Evolutionary conservation across 2,888 invertebrate species (phyloP).

Genomic region (Saturnia japonica): DNA sequence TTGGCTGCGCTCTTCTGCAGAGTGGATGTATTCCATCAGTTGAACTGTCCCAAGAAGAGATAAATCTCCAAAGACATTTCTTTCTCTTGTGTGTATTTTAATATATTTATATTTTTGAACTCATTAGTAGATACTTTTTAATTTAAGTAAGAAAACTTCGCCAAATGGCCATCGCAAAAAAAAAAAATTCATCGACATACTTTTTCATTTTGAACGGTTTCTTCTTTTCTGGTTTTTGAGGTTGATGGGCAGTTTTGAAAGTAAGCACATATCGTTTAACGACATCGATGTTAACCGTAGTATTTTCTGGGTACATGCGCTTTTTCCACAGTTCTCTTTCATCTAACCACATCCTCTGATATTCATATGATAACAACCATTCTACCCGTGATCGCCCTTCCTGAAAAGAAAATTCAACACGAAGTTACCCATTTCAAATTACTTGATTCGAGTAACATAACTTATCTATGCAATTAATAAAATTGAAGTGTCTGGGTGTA

Average conservation of each 20-base stretch:
- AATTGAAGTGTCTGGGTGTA: no score
- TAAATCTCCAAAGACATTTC: no score
- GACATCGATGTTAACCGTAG: constrained; percentile 65
- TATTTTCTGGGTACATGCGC: constrained; percentile 77
- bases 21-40: no score
- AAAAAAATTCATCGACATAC: constrained; percentile 44
- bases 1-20: no score
- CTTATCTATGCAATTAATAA: no score
- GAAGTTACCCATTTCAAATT: not conserved
- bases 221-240: constrained; percentile 73
- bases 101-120: no score
- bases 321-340: constrained; percentile 80
- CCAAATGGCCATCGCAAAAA: no score
- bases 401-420: constrained; percentile 38
- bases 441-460: no score
- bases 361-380: constrained; percentile 80
- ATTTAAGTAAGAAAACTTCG: no score
- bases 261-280: constrained; percentile 72
- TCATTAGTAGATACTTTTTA: no score
- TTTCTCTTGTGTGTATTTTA: no score
- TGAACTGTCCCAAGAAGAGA: no score
- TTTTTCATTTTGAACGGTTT: constrained; percentile 76
- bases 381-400: constrained; percentile 69
- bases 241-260: constrained; percentile 68
- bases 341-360: constrained; percentile 81